phyloP scores from a whole-genome alignment of 2,797 vertebrate species.

The Enteromius mattozi region DNA sequence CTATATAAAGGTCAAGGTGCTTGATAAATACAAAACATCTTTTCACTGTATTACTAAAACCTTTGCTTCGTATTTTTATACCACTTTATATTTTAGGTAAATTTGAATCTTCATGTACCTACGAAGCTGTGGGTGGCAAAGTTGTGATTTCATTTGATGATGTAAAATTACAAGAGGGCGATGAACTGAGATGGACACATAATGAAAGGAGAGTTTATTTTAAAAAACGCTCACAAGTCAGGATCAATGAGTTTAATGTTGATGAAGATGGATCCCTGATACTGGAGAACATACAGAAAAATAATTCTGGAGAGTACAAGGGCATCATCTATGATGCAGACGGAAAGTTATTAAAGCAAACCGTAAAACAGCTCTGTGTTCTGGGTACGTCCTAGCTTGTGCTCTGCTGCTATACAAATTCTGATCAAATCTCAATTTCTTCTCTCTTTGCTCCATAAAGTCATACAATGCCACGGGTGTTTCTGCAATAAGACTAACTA shows the following conservation, averaged over 20 bases:
- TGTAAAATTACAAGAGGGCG: rapidly evolving
- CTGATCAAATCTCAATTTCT: background rate
- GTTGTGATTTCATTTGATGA: background rate
- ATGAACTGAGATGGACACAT: rapidly evolving
- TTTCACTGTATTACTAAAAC: background rate
- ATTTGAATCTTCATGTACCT: background rate
- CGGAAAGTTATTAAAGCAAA: rapidly evolving
- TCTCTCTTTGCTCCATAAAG: background rate
- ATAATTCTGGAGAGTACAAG: background rate
- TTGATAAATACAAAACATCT: background rate
- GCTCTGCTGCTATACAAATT: background rate
- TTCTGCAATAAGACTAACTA: background rate
- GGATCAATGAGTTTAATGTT: rapidly evolving
- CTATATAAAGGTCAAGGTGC: no score
- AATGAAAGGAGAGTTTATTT: rapidly evolving
- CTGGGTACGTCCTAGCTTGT: background rate
- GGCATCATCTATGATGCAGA: rapidly evolving
- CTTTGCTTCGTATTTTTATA: background rate
- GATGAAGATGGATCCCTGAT: background rate
- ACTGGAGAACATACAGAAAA: background rate
- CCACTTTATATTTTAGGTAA: background rate
- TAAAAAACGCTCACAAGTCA: rapidly evolving
- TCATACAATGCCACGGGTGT: background rate
- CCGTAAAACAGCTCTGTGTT: background rate
- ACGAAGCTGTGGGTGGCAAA: background rate